Base-by-base conservation (phyloP, 2,888 invertebrate genomes). In the Meteorus colon region DNA sequence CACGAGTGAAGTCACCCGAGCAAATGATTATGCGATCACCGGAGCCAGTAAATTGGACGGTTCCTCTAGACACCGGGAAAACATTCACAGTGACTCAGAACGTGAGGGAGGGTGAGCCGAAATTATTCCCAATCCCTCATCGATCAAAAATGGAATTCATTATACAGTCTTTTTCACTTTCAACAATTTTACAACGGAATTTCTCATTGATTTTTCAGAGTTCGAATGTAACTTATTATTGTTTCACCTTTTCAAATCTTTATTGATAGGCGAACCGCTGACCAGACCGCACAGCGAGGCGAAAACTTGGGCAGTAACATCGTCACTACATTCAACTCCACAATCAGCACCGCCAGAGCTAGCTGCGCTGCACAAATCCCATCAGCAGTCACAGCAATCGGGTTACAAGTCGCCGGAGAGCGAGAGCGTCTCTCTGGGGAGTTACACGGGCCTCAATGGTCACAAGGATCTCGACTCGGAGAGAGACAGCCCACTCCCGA, bases 1-100 rank as follows among this genome's bases (percentile, higher is more conserved):
- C 97, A 65, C 92, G 97, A 86, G 97, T 97, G 78, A 97, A 97
- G 90, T 97, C 97, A 14, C 97, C 97, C 0, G 97, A 97, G 88
- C 96, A 96, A 90, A 95, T 96, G 90, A 94, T 96, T 89, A 96
- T 97, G 94, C 93, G 96, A 82, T 97, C 97, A 27, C 97, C 97
- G 16, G 97, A 97, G 91, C 97, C 97, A 71, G 97, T 97, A 85
- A 97, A 97, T 91, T 97, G 97, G 97, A 97, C 97, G 70, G 97
- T 97, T 78, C 97, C 97, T 73, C 92, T 97, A 86, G 97, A 97
- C 90, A 97, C 96, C 82, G 96, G 97, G 84, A 97, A 96, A 92
- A 96, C 96, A 59, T 97, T 97, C 90, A 96, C 97, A 60, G 97
- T 97, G 84, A 97, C 96, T 78, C 97, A 97, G 91, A 97, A 96